Base-by-base conservation (phyloP, 1,140 invertebrate genomes). In the Drosophila albomicans region DNA sequence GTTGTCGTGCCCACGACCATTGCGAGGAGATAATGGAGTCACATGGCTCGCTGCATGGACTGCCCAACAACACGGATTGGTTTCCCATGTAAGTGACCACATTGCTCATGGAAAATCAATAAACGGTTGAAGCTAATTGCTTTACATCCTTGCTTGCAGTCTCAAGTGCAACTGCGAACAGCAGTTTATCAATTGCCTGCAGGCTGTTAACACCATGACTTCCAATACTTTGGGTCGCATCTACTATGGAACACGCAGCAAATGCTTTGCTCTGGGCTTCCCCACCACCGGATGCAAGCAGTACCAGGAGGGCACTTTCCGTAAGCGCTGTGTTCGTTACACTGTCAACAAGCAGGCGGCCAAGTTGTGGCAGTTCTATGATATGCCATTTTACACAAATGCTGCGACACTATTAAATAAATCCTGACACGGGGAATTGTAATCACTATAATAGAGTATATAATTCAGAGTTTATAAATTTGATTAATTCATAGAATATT, bases 1-100 rank as follows among this genome's bases (percentile, higher is more conserved):
- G 97, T 84, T 98, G 97, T 91, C 93, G 97, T 1, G 94, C 93
- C 0, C 97, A 97, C 78, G 97, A 97, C 91, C 93, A 95, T 68
- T 97, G 97, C 81, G 95, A 96, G 54, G 91, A 94, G 35, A 92
- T 92, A 0, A 95, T 97, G 13, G 91, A 93, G 38, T 93, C 94
- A 1, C 58, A 65, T 11, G 92, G 94, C 65, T 93, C 93, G 0
- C 94, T 94, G 49, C 88, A 96, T 79, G 95, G 94, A 52, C 91
- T 96, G 5, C 78, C 85, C 8, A 95, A 94, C 8, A 96, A 96
- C 91, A 81, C 93, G 0, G 93, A 94, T 4, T 94, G 93, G 77
- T 95, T 95, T 79, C 94, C 94, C 10, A 94, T 91, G 84, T 88
- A 48, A 86, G 81, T 54, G 6, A 4, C n/a, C 11, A 38, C 3